Conservation (phyloP, 2,113 vertebrate genomes). For the Amazona guildingii region DNA sequence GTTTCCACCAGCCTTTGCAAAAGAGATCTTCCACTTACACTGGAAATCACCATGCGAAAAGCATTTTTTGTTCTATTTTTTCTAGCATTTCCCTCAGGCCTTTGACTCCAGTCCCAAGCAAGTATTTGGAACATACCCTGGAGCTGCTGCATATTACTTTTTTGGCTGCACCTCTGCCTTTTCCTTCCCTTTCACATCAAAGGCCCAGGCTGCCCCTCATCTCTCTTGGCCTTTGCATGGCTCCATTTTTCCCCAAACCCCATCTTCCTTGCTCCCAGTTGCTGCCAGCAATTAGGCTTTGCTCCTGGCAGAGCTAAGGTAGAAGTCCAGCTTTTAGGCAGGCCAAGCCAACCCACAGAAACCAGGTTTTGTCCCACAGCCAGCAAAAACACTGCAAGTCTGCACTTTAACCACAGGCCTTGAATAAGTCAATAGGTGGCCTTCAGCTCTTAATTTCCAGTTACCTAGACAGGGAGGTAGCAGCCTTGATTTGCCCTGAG, state of each 20-base stretch:
- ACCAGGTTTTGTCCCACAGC: neutral
- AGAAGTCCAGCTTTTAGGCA: neutral
- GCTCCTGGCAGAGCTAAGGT: neutral
- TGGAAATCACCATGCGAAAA: neutral
- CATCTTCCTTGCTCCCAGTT: neutral
- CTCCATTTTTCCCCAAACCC: neutral
- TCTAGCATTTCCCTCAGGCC: neutral
- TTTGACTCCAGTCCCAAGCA: neutral
- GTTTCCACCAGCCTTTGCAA: neutral
- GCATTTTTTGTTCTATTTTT: neutral
- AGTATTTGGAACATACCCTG: neutral
- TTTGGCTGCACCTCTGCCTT: neutral
- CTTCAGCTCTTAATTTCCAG: neutral
- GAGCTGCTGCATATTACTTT: neutral
- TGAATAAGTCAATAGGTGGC: neutral
- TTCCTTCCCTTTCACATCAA: neutral
- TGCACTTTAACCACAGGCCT: neutral
- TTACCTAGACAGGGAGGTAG: neutral
- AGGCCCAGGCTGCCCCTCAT: neutral
- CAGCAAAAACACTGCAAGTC: neutral
- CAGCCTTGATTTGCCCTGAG: neutral
- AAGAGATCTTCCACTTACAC: neutral
- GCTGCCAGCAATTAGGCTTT: neutral
- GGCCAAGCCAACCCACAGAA: neutral
- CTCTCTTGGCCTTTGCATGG: neutral